Conservation (phyloP, 2,797 vertebrate species). For the Bufotes viridis region DNA sequence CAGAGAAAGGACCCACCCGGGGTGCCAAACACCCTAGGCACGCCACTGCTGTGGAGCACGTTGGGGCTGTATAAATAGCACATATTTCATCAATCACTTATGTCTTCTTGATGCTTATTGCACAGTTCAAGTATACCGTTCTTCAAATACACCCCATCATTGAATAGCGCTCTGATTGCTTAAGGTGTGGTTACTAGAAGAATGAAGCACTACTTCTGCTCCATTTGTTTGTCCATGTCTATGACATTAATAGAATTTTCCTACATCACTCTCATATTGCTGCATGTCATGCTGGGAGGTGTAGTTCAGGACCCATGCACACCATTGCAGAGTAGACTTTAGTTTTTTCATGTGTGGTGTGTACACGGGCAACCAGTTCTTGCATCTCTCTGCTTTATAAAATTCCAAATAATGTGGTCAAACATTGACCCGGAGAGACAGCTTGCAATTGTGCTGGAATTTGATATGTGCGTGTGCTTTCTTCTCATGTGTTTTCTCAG, state of each 20-base stretch:
- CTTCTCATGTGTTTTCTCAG: conserved; percentile 53
- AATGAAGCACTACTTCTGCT: neutral
- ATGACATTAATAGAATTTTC: neutral
- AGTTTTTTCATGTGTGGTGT: neutral
- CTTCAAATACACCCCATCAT: neutral
- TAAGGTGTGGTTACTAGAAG: conserved; percentile 1
- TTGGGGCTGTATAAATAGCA: conserved; percentile 11
- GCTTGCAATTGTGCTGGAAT: conserved; percentile 49
- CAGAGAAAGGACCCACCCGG: too few species aligned
- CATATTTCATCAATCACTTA: neutral
- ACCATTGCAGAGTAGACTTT: neutral
- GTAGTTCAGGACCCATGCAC: neutral
- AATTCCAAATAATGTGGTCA: conserved; percentile 43
- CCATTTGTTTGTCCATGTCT: neutral
- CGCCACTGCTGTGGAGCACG: neutral
- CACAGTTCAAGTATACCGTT: neutral
- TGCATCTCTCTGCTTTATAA: conserved; percentile 3
- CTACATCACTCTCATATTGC: neutral
- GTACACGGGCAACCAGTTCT: neutral
- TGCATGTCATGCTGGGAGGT: neutral
- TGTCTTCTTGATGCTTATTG: conserved; percentile 5
- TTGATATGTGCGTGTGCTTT: conserved; percentile 46
- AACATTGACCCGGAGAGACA: conserved; percentile 42
- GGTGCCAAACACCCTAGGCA: too few species aligned
- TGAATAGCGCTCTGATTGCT: conserved; percentile 7